Evolutionary conservation across 1,140 invertebrate genomes (phyloP).

Genomic region (Lordiphosa mommai): DNA sequence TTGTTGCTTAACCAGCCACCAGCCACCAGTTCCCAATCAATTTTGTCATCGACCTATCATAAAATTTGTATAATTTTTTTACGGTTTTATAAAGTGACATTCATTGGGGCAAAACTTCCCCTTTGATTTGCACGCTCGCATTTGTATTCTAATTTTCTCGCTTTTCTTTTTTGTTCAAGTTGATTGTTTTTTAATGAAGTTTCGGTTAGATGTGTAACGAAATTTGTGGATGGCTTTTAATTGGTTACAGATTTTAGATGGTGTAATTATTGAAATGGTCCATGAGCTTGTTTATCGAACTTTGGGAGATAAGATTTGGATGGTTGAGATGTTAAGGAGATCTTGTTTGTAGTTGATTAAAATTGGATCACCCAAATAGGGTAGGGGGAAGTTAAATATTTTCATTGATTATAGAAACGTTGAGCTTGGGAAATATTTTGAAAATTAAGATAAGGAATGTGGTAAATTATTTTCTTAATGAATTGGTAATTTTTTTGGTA

Average conservation of each 20-base stretch:
- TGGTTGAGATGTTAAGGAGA: conserved; percentile 1
- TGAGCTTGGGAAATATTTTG: too few relatives aligned
- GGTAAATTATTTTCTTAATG: too few relatives aligned
- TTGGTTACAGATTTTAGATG: conserved; percentile 63
- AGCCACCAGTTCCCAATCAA: conserved; percentile 60
- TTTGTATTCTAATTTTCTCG: conserved; percentile 57
- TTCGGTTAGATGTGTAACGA: conserved; percentile 54
- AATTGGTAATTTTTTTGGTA: too few relatives aligned
- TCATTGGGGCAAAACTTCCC: conserved; percentile 44
- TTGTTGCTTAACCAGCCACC: conserved; percentile 50
- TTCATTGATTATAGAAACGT: too few relatives aligned
- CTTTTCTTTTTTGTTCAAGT: conserved; percentile 22
- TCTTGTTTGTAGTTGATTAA: conserved; percentile 48
- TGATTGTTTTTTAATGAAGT: conserved; percentile 74
- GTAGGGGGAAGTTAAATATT: too few relatives aligned
- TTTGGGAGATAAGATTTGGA: conserved; percentile 4
- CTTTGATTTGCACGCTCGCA: conserved; percentile 67
- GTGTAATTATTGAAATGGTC: conserved; percentile 47
- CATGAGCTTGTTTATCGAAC: conserved; percentile 25
- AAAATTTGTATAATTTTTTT: conserved; percentile 78
- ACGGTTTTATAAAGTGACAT: conserved; percentile 66
- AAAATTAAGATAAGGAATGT: too few relatives aligned
- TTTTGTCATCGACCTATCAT: conserved; percentile 68
- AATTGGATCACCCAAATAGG: conserved; percentile 42
- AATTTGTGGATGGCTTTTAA: conserved; percentile 67